Evolutionary conservation across 2,888 invertebrate species (phyloP).

Genomic region (Argyresthia goedartella): DNA sequence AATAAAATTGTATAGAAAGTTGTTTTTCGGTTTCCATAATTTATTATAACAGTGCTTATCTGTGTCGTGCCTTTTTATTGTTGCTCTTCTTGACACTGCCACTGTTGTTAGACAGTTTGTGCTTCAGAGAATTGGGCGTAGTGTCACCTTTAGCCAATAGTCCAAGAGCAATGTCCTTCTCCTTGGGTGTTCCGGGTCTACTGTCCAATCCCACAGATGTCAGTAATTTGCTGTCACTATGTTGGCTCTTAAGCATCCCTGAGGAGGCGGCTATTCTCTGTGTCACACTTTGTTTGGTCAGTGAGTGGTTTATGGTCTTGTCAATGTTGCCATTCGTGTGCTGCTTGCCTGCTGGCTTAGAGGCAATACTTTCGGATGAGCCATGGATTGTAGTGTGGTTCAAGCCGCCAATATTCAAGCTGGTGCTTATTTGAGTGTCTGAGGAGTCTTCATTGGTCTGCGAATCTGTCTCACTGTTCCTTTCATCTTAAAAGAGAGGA

Average conservation of each 20-base stretch:
- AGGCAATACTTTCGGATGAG: conserved; percentile 59
- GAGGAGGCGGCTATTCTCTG: conserved; percentile 53
- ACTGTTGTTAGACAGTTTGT: conserved; percentile 54
- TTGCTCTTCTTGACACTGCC: conserved; percentile 78
- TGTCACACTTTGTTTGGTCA: conserved; percentile 49
- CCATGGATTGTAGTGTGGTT: conserved; percentile 65
- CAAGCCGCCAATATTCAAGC: conserved; percentile 49
- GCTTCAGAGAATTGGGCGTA: conserved; percentile 60
- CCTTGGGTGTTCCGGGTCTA: conserved; percentile 61
- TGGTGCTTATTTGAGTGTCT: conserved; percentile 73
- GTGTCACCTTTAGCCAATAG: conserved; percentile 45
- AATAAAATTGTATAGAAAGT: too few species aligned
- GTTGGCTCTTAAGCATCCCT: conserved; percentile 50
- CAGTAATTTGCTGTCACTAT: conserved; percentile 52
- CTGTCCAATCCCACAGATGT: conserved; percentile 52
- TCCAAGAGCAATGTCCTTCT: conserved; percentile 44
- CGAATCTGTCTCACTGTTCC: conserved; percentile 90
- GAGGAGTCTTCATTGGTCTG: conserved; percentile 83
- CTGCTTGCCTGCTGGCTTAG: conserved; percentile 63
- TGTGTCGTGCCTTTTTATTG: conserved; percentile 86
- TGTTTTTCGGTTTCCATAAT: too few species aligned
- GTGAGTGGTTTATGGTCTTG: conserved; percentile 40
- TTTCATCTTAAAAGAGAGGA: conserved; percentile 73
- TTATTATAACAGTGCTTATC: conserved; percentile 54
- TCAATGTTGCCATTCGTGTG: conserved; percentile 59